Conservation (phyloP, 2,888 invertebrate species). For the Pristionchus japonicus region DNA sequence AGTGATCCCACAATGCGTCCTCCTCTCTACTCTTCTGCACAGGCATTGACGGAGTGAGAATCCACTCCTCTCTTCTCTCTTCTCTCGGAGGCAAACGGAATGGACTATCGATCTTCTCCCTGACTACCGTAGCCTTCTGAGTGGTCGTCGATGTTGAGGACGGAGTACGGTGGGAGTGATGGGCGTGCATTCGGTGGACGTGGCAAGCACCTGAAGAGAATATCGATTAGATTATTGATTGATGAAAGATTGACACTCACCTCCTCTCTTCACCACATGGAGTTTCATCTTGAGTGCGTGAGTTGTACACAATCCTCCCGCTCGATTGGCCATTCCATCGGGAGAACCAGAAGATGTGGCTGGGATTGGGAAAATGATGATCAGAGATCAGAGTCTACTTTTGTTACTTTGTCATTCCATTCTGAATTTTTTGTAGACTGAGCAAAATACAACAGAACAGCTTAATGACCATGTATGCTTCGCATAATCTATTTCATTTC, state of each 20-base stretch:
- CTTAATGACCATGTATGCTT: no score
- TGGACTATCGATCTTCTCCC: neutral
- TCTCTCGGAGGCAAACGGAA: neutral
- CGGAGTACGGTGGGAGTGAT: conserved; percentile 54
- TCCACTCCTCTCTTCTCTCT: conserved; percentile 11
- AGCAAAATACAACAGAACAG: no score
- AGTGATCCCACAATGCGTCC: conserved; percentile 56
- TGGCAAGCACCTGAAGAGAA: conserved; percentile 16
- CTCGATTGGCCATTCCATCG: conserved; percentile 57
- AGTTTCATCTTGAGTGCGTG: conserved; percentile 65
- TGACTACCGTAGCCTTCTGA: neutral
- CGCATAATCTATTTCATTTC: no score
- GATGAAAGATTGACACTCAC: conserved; percentile 1
- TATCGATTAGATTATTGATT: no score
- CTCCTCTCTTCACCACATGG: conserved; percentile 53
- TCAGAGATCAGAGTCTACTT: neutral
- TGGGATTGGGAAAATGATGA: conserved; percentile 47
- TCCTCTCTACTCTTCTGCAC: conserved; percentile 33
- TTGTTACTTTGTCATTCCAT: neutral
- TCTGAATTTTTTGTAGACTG: neutral
- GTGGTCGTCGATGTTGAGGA: conserved; percentile 48
- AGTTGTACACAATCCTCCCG: conserved; percentile 62
- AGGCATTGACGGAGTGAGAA: neutral
- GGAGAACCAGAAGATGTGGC: conserved; percentile 61
- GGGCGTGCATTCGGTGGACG: conserved; percentile 50